A percentile compares a stretch with the other conserved stretches of the same genome.
Conservation (phyloP, 2,113 vertebrate species). For the Nannospalax galili region DNA sequence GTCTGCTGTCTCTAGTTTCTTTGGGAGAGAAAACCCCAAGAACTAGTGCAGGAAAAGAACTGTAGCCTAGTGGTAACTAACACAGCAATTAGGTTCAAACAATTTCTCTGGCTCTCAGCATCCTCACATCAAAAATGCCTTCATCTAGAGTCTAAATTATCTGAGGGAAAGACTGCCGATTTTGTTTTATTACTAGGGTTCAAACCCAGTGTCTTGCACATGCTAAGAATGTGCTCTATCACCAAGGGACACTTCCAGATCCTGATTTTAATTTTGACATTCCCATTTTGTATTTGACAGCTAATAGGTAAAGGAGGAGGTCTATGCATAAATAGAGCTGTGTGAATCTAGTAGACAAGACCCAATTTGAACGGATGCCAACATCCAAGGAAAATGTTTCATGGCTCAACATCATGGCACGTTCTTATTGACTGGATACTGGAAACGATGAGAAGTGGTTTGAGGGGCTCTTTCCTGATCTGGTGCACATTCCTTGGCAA, state of each 20-base stretch:
- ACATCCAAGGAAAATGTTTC: constrained; percentile 63
- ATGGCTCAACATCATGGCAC: constrained; percentile 39
- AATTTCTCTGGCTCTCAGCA: constrained; percentile 4
- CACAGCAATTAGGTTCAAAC: constrained; percentile 1
- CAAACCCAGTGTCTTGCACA: neutral
- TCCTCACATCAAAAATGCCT: constrained; percentile 26
- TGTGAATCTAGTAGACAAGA: constrained; percentile 70
- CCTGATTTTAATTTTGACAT: constrained; percentile 23
- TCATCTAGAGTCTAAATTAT: constrained; percentile 43
- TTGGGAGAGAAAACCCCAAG: neutral
- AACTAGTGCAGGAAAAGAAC: constrained; percentile 33
- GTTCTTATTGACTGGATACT: constrained; percentile 58
- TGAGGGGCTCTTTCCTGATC: constrained; percentile 38
- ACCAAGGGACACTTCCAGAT: neutral
- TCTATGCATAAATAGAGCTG: constrained; percentile 49
- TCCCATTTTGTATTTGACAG: constrained; percentile 32
- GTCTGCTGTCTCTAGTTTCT: neutral
- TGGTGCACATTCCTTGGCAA: constrained; percentile 58
- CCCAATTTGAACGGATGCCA: constrained; percentile 65
- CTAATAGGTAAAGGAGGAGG: constrained; percentile 42
- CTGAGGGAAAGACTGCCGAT: neutral
- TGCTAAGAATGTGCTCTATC: neutral
- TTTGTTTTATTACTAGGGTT: too few relatives aligned
- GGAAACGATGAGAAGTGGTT: constrained; percentile 42
- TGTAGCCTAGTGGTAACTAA: constrained; percentile 10